These are phyloP conservation scores for Megalonaias nervosa DNA, from an alignment of 1,140 invertebrate species.

Conservation along the genomic window DNA sequence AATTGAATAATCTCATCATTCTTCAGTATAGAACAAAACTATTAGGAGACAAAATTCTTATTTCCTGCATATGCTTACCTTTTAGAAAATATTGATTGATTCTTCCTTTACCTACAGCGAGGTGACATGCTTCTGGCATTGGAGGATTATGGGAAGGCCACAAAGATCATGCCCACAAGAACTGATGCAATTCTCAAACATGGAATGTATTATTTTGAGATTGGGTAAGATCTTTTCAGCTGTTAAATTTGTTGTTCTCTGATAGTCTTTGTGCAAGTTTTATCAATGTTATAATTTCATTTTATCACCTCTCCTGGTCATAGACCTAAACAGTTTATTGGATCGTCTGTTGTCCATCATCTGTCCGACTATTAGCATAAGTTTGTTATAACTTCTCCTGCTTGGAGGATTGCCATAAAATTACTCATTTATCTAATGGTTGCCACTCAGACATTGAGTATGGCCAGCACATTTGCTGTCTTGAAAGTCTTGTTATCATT, in stretches of 20 bases:
- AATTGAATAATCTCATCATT: too few relatives aligned
- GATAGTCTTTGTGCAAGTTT: background rate
- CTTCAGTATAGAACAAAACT: too few relatives aligned
- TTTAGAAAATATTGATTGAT: background rate
- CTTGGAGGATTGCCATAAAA: too few relatives aligned
- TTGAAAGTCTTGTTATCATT: too few relatives aligned
- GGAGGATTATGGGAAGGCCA: constrained; percentile 67
- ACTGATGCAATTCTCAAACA: constrained; percentile 70
- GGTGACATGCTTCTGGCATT: constrained; percentile 67
- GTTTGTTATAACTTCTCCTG: too few relatives aligned
- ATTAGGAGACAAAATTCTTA: too few relatives aligned
- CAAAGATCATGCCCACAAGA: constrained; percentile 63
- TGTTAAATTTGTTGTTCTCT: background rate
- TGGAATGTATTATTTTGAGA: constrained; percentile 69
- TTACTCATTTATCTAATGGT: too few relatives aligned
- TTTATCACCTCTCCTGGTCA: background rate
- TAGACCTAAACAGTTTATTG: too few relatives aligned
- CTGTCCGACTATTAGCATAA: too few relatives aligned
- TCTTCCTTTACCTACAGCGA: constrained; percentile 37
- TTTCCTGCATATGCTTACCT: background rate
- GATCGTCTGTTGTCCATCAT: too few relatives aligned
- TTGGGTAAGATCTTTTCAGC: constrained; percentile 51
- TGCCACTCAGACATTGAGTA: too few relatives aligned
- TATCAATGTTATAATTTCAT: background rate
- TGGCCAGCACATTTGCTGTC: too few relatives aligned